phyloP scores from a whole-genome alignment of 2,113 vertebrate species.

The Alethe diademata region DNA sequence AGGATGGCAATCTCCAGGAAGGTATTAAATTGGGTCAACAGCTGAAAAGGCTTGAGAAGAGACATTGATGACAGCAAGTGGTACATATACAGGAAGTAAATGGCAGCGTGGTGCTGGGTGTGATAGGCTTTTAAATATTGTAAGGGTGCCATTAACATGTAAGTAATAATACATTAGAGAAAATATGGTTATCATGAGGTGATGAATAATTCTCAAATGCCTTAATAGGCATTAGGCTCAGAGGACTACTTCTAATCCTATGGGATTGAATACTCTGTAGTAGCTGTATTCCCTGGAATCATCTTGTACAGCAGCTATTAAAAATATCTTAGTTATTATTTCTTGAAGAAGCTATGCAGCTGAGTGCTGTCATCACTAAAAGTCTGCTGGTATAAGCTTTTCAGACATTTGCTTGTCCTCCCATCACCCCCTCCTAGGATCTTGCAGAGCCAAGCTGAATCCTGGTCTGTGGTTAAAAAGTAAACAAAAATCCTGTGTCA shows the following conservation, averaged over 20 bases:
- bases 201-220: slow-evolving; percentile 40
- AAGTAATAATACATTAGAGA: slow-evolving; percentile 63
- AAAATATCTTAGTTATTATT: neutral
- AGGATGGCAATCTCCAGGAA: slow-evolving; percentile 62
- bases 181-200: slow-evolving; percentile 24
- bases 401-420: neutral
- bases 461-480: neutral
- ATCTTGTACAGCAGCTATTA: neutral
- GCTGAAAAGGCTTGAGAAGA: slow-evolving; percentile 55
- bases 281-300: neutral
- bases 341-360: neutral
- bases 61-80: slow-evolving; percentile 36
- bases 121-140: slow-evolving; percentile 22
- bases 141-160: slow-evolving; percentile 43
- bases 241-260: slow-evolving; percentile 13
- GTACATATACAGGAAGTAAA: slow-evolving; percentile 37
- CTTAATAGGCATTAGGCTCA: slow-evolving; percentile 22
- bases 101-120: neutral
- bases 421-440: neutral
- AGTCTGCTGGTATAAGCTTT: neutral
- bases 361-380: neutral
- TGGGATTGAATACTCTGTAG: neutral
- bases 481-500: neutral
- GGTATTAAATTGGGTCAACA: slow-evolving; percentile 74
- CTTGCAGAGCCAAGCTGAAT: neutral